These are phyloP conservation scores for Petrophora chlorosata DNA, from an alignment of 2,888 invertebrate genomes.

Conservation along the genomic window DNA sequence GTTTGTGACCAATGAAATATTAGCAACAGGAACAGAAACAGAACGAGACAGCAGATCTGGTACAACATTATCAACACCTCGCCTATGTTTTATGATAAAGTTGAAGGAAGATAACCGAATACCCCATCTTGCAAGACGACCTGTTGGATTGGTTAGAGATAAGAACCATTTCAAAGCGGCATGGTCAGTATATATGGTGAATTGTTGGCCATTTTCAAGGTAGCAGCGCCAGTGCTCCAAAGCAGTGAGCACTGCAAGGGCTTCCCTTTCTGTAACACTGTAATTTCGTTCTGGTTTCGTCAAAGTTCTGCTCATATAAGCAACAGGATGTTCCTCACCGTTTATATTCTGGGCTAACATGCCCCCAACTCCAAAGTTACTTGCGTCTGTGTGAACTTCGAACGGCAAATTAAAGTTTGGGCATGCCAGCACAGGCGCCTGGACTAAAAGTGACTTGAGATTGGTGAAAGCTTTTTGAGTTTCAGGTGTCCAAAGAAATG, in stretches of 20 bases:
- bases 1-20: too few relatives aligned
- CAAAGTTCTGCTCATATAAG: constrained; percentile 21
- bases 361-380: constrained; percentile 25
- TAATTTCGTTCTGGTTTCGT: constrained; percentile 32
- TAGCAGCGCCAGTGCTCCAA: constrained; percentile 43
- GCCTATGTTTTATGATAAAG: constrained; percentile 36
- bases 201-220: constrained; percentile 34
- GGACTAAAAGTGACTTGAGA: constrained; percentile 17
- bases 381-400: constrained; percentile 38
- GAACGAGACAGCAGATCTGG: constrained; percentile 35
- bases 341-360: constrained; percentile 30
- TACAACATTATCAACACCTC: constrained; percentile 35
- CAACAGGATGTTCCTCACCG: constrained; percentile 31
- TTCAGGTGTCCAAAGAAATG: constrained; percentile 32
- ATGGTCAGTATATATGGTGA: constrained; percentile 39
- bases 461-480: constrained; percentile 27
- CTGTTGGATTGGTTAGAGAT: constrained; percentile 34
- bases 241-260: constrained; percentile 38
- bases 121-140: constrained; percentile 41
- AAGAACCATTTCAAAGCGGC: constrained; percentile 38
- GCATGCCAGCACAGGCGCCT: constrained; percentile 30
- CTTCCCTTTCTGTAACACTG: constrained; percentile 40
- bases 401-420: constrained; percentile 32
- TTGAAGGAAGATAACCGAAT: constrained; percentile 36
- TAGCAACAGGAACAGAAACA: neutral